Base-by-base conservation (phyloP, 2,113 vertebrate species). In the Corythaixoides concolor region DNA sequence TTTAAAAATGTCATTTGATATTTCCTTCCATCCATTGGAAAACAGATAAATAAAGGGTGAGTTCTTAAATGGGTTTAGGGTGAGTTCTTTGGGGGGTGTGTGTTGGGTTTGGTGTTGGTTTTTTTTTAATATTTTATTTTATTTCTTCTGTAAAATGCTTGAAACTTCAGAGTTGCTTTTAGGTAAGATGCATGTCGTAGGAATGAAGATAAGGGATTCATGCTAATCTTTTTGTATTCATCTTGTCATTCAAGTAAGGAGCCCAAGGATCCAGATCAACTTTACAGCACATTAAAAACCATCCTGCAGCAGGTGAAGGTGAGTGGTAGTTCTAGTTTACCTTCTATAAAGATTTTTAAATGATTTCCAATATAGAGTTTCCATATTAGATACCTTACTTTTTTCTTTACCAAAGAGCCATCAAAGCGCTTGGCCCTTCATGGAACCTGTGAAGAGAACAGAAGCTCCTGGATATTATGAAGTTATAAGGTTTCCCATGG, bases 401-500 rank as follows among this genome's bases (percentile, higher is more conserved):
- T 98, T 96, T 97, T 97, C 91, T 98, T 94, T 98, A 96, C 97
- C 83, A 95, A 96, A 99, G 99, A 99, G 98, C 97, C 99, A 99
- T 97, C 99, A 99, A 98, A 99, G 99, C 75, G 99, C 99, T 96
- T 99, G 99, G 99, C 99, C 99, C 87, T 99, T 99, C 98, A 99
- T 99, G 99, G 99, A 99, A 98, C 99, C 99, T 11, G 99, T 99
- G 97, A 99, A 99, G 98, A 99, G 99, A 98, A 99, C 99, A 53
- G 99, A 99, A 96, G 99, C 99, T 81, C 99, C 99, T 55, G 99
- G 99, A 97, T 99, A 99, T 98, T 99, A 99, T 98, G 99, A 99
- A 98, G 99, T 99, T 95, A 99, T 99, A 96, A 99, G 99, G 97
- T 99, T 99, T 97, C 99, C 99, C 78, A 99, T 99, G 99, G 99